phyloP scores from a whole-genome alignment of 2,797 vertebrate genomes.

The Enteromius viviparus region DNA sequence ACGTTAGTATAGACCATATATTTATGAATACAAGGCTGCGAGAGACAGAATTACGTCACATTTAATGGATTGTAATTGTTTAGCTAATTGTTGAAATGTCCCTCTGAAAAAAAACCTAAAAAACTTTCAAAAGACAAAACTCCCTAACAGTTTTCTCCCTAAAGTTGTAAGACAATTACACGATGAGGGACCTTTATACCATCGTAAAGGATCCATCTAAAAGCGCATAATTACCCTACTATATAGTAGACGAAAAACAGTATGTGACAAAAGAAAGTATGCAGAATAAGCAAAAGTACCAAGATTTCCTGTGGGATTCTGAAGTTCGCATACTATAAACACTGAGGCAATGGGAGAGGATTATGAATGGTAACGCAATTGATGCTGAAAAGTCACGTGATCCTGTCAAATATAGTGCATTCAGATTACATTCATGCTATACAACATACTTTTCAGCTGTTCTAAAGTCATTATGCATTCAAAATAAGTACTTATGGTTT shows the following conservation, averaged over 20 bases:
- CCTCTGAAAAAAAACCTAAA: not conserved
- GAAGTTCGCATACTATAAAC: not conserved
- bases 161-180: not conserved
- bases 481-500: not conserved
- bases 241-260: not conserved
- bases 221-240: not conserved
- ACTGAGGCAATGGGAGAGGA: not conserved
- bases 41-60: not conserved
- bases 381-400: not conserved
- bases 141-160: no score
- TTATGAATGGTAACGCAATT: not conserved
- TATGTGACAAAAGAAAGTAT: not conserved
- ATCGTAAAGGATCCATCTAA: not conserved
- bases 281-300: no score
- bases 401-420: not conserved
- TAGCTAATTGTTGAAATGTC: not conserved
- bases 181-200: not conserved
- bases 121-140: no score
- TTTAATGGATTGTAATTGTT: not conserved
- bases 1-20: not conserved
- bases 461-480: not conserved
- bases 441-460: not conserved
- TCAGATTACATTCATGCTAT: not conserved
- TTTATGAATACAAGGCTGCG: not conserved
- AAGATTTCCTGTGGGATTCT: not conserved